Evolutionary conservation across 2,113 vertebrate genomes (phyloP).

Genomic region (Dolichallabes microphthalmus): DNA sequence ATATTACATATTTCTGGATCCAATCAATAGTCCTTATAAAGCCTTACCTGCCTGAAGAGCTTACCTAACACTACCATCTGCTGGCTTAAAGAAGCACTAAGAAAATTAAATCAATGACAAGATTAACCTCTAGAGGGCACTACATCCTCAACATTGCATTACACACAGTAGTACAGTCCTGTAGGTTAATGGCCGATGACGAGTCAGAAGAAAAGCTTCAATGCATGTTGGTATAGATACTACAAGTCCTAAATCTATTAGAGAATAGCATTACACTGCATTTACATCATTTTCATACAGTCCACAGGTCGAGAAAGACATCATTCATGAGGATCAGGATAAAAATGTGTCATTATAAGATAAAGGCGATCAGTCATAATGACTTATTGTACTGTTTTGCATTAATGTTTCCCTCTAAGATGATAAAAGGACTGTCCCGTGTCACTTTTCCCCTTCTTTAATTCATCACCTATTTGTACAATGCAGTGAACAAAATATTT

Average conservation of each 20-base stretch:
- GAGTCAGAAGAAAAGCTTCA: neutral
- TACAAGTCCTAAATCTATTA: neutral
- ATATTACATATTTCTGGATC: neutral
- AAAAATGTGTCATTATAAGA: neutral
- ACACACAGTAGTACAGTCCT: neutral
- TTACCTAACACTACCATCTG: constrained; percentile 48
- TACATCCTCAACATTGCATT: constrained; percentile 8
- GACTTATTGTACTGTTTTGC: neutral
- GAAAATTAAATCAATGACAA: neutral
- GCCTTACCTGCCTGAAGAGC: neutral
- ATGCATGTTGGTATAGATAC: neutral
- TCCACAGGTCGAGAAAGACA: neutral
- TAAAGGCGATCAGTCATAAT: neutral
- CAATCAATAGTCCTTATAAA: neutral
- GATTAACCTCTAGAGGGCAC: constrained; percentile 34
- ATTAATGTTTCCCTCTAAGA: neutral
- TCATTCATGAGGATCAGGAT: neutral
- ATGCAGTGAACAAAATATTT: no score
- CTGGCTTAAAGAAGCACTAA: constrained; percentile 18
- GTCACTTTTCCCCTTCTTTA: neutral
- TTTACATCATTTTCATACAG: neutral
- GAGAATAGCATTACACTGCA: neutral
- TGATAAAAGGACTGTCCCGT: neutral
- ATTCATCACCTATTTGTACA: neutral
- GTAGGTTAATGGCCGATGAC: no score